Conservation (phyloP, 2,888 invertebrate species). For the Linnaemya tessellans region DNA sequence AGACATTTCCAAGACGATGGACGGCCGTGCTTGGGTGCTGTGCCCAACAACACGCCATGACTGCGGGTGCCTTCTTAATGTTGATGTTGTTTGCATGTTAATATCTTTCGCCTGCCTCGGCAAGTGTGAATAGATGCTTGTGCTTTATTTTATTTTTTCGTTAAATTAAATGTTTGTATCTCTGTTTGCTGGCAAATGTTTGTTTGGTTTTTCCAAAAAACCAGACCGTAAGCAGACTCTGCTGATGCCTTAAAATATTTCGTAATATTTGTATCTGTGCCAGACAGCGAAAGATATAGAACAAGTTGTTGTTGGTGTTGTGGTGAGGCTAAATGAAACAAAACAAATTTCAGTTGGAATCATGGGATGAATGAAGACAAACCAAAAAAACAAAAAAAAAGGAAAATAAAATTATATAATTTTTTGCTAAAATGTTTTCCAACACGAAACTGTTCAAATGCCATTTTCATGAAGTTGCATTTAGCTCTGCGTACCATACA, state of each 20-base stretch:
- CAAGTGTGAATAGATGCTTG: slow-evolving; percentile 62
- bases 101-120: slow-evolving; percentile 3
- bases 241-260: slow-evolving; percentile 28
- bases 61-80: slow-evolving; percentile 3
- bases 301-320: not conserved
- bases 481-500: not conserved
- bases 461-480: slow-evolving; percentile 16
- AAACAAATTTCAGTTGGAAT: slow-evolving; percentile 51
- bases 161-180: not conserved
- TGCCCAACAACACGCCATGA: not conserved
- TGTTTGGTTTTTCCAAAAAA: slow-evolving; percentile 20
- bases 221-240: slow-evolving; percentile 22
- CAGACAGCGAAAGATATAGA: slow-evolving; percentile 42
- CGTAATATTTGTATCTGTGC: slow-evolving; percentile 43
- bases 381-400: too few species aligned
- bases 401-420: not conserved
- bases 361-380: slow-evolving; percentile 27
- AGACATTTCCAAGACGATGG: not conserved
- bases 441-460: slow-evolving; percentile 1
- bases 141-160: not conserved
- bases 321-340: slow-evolving; percentile 11
- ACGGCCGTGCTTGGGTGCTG: not conserved
- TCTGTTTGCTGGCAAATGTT: slow-evolving; percentile 1
- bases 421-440: not conserved
- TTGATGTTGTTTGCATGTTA: slow-evolving; percentile 2